Base-by-base conservation (phyloP, 2,797 vertebrate species). In the Micromesistius poutassou region DNA sequence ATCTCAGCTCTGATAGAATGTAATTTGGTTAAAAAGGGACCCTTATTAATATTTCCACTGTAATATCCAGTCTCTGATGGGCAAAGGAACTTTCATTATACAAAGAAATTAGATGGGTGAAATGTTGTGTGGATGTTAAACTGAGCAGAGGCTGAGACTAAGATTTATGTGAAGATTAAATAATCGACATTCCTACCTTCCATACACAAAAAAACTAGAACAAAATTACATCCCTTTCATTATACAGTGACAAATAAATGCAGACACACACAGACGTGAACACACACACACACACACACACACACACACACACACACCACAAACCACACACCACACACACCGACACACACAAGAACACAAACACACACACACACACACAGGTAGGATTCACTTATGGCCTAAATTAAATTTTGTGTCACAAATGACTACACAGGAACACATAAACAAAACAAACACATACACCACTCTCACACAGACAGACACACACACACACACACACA, bases 31-130 rank as follows among this genome's bases (percentile, higher is more conserved):
- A 91, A 92, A 91, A 94, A 90, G 86, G 82, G 88, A 30, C 79
- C 83, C 90, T 91, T 93, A 92, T 94, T 94, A 95, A 93, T 91
- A 90, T 92, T 91, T 93, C 91, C 86, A 88, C 87, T 90, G 87
- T 93, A 87, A 93, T 94, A 93, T 93, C 90, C 87, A 90, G 87
- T 81, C 82, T 81, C 89, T 91, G 91, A 93, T 91, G 87, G 90
- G 90, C 84, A 85, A 83, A 89, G 87, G 90, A 90, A 92, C 91
- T 92, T 92, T 93, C 92, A 94, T 94, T 93, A 94, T 78, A 73
- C 87, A 74, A 83, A 87, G 85, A 90, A 90, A 92, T 92, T 89
- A 90, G 77, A 74, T 42, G 79, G 85, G 79, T 78, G 85, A 85
- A 85, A 87, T 87, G 85, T 85, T 72, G 73, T 14, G 7, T 73